A percentile compares a stretch with the other conserved stretches of the same genome.
These are phyloP conservation scores for Ferdinandea cuprea DNA, from an alignment of 2,888 invertebrate genomes.

Conservation along the genomic window DNA sequence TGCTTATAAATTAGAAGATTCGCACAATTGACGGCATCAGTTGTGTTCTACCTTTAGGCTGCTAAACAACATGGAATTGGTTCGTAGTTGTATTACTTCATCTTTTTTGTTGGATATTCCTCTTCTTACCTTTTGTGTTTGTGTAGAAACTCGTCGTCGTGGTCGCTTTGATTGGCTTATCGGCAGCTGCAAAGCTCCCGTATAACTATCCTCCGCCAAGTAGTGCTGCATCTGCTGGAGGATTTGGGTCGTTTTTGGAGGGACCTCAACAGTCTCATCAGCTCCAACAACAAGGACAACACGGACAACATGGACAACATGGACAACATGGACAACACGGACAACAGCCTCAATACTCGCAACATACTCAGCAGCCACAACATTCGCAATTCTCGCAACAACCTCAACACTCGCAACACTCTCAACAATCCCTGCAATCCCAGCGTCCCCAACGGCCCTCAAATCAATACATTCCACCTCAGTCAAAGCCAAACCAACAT, in stretches of 20 bases:
- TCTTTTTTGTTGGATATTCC: constrained; percentile 1
- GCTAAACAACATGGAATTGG: constrained; percentile 67
- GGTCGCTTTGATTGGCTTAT: constrained; percentile 71
- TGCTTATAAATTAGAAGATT: constrained; percentile 69
- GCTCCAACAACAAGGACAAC: too few relatives aligned
- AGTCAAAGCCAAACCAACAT: constrained; percentile 75
- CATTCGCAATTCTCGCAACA: too few relatives aligned
- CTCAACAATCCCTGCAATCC: too few relatives aligned
- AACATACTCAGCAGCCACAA: constrained; percentile 34
- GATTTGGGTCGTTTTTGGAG: constrained; percentile 75
- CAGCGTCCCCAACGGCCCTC: constrained; percentile 1
- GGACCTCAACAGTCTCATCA: constrained; percentile 64
- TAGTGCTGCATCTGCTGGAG: constrained; percentile 75
- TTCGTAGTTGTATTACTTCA: constrained; percentile 22
- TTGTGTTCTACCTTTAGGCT: constrained; percentile 64
- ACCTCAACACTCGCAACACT: too few relatives aligned
- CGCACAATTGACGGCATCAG: constrained; percentile 64
- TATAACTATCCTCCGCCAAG: constrained; percentile 80
- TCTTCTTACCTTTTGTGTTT: constrained; percentile 3
- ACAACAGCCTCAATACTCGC: too few relatives aligned
- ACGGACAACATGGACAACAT: too few relatives aligned
- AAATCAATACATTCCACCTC: constrained; percentile 76
- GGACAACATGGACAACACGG: too few relatives aligned
- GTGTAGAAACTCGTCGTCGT: constrained; percentile 55
- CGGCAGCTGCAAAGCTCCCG: constrained; percentile 77